These are phyloP conservation scores for Anoplopoma fimbria DNA, from an alignment of 2,113 vertebrate species.

Conservation along the genomic window DNA sequence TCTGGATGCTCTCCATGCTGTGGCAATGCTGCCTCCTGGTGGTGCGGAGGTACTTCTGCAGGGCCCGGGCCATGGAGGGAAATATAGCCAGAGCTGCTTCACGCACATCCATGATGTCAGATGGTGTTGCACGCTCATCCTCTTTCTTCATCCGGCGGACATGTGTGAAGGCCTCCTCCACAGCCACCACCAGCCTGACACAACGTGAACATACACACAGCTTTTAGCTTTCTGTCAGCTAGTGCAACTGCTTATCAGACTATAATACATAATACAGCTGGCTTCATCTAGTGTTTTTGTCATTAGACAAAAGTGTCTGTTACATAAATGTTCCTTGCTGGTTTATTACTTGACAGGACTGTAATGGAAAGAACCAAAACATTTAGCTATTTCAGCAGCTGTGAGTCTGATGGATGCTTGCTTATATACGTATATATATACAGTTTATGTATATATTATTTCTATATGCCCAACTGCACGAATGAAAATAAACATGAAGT, in stretches of 20 bases:
- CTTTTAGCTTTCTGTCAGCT: background rate
- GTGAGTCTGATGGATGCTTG: background rate
- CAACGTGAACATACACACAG: background rate
- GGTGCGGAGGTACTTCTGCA: slow-evolving; percentile 97
- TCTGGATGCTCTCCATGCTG: slow-evolving; percentile 99
- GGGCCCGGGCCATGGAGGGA: slow-evolving; percentile 94
- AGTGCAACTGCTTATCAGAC: slow-evolving; percentile 49
- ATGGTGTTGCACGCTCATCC: slow-evolving; percentile 90
- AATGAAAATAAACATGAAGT: background rate
- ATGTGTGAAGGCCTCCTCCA: slow-evolving; percentile 96
- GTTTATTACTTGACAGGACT: background rate
- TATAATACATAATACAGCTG: background rate
- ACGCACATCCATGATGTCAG: slow-evolving; percentile 95
- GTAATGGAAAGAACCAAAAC: background rate
- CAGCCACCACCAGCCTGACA: slow-evolving; percentile 92
- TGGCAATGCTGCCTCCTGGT: slow-evolving; percentile 96
- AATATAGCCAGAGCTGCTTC: slow-evolving; percentile 96
- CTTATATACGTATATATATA: background rate
- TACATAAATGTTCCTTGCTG: background rate
- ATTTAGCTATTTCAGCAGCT: background rate
- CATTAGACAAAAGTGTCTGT: background rate
- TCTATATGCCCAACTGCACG: no score
- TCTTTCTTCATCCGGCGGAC: slow-evolving; percentile 93
- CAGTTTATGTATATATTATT: no score
- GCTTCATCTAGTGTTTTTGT: background rate